Evolutionary conservation across 2,113 vertebrate genomes (phyloP).

Genomic region (Oryzias woworae): DNA sequence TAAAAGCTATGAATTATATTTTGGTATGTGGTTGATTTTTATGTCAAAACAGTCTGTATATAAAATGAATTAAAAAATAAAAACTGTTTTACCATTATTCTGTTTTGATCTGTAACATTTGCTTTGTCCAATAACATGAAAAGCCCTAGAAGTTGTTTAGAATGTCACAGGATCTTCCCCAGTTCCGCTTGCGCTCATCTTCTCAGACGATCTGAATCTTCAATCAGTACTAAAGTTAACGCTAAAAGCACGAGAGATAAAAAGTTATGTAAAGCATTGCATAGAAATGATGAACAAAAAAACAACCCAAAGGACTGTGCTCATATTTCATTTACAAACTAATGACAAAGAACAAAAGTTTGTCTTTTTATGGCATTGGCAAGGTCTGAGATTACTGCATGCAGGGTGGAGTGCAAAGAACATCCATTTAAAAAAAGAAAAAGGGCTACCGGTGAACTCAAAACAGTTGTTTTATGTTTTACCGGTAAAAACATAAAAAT

Average conservation of each 20-base stretch:
- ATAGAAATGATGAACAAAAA: not conserved
- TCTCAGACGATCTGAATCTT: not conserved
- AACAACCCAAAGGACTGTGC: too few relatives aligned
- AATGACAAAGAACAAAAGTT: too few relatives aligned
- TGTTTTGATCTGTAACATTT: not conserved
- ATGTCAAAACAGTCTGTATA: not conserved
- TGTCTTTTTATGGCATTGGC: too few relatives aligned
- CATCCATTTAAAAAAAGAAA: too few relatives aligned
- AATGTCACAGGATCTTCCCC: not conserved
- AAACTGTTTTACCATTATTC: not conserved
- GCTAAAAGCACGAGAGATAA: not conserved
- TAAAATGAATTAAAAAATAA: constrained; percentile 34
- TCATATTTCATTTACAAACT: too few relatives aligned
- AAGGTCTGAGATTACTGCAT: too few relatives aligned
- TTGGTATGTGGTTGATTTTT: too few relatives aligned
- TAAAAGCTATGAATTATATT: too few relatives aligned
- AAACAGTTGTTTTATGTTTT: too few relatives aligned
- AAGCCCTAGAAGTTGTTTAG: not conserved
- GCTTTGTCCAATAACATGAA: not conserved
- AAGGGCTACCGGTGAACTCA: too few relatives aligned
- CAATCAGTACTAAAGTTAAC: constrained; percentile 17
- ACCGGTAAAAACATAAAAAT: too few relatives aligned
- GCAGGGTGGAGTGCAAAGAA: too few relatives aligned
- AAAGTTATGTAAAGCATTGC: not conserved
- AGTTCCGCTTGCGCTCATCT: not conserved